Base-by-base conservation (phyloP, 2,888 invertebrate species). In the Panorpa germanica region DNA sequence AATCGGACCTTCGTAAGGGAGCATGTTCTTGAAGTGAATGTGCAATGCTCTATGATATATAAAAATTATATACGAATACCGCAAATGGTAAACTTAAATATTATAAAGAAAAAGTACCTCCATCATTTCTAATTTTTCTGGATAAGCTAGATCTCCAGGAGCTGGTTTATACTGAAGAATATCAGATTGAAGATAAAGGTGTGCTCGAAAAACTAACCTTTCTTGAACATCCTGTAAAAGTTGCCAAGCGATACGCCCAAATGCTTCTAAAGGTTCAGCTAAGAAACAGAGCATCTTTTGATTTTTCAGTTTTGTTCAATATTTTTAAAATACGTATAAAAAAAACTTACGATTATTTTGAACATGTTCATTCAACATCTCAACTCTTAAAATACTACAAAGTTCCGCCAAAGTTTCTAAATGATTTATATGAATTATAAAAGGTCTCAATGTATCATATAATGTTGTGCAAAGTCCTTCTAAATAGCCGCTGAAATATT, bases 121-220 rank as follows among this genome's bases (percentile, higher is more conserved):
- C 91, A 98, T 96, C 83, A 96, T 93, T 51, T 83, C 73, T 36
- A 98, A 59, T 52, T 96, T 95, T 43, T 93, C 88, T 0, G 98
- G 98, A 60, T 98, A 98, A 1, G 95, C 93, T 36, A 98, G 64
- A 59, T 98, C 98, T 0, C 96, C 96, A 4, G 80, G 70, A 8
- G 90, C 90, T 1, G 96, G 86, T 37, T 77, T 69, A 50, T 85
- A 85, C 40, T 71, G 66, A 34, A 82, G 59, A 40, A 99, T 85
- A 54, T 98, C 96, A 2, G 80, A 75, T 31, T 85, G 75, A 36
- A 96, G 69, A 52, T 91, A 96, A 40, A 95, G 70, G 59, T 91
- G 83, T 1, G 91, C 85, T 28, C 96, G 69, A 55, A 91, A 96
- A 20, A 95, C 95, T 21, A 98, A 67, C 31, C 98, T 61, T 52